Evolutionary conservation across 2,113 vertebrate genomes (phyloP).

Genomic region (Indicator maculatus): DNA sequence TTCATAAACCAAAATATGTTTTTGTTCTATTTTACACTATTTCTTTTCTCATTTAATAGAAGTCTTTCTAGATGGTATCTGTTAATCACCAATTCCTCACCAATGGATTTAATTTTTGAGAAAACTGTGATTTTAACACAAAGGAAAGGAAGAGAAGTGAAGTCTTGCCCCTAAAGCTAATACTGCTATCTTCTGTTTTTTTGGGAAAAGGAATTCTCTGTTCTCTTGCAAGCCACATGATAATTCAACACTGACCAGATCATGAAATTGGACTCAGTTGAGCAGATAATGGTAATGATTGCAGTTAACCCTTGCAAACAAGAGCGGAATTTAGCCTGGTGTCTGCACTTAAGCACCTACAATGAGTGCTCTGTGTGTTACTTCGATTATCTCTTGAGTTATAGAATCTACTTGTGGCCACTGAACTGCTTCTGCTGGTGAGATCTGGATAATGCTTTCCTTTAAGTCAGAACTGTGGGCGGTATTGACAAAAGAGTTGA

Average conservation of each 20-base stretch:
- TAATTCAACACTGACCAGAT: not conserved
- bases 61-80: not conserved
- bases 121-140: not conserved
- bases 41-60: not conserved
- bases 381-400: not conserved
- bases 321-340: not conserved
- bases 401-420: fast-evolving
- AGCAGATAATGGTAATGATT: not conserved
- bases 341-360: not conserved
- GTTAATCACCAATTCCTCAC: not conserved
- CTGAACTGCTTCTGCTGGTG: not conserved
- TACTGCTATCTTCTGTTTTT: not conserved
- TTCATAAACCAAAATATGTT: not conserved
- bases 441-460: not conserved
- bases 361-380: not conserved
- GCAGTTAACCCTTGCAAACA: not conserved
- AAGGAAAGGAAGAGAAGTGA: not conserved
- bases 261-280: not conserved
- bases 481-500: not conserved
- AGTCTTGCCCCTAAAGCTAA: not conserved
- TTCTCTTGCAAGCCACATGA: not conserved
- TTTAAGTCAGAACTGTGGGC: not conserved
- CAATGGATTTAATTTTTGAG: not conserved
- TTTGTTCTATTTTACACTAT: not conserved
- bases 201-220: not conserved